A percentile compares a stretch with the other conserved stretches of the same genome.
These are phyloP conservation scores for Actinopyga echinites DNA, from an alignment of 53 echinoderm and acorn worm genomes.

Conservation along the genomic window DNA sequence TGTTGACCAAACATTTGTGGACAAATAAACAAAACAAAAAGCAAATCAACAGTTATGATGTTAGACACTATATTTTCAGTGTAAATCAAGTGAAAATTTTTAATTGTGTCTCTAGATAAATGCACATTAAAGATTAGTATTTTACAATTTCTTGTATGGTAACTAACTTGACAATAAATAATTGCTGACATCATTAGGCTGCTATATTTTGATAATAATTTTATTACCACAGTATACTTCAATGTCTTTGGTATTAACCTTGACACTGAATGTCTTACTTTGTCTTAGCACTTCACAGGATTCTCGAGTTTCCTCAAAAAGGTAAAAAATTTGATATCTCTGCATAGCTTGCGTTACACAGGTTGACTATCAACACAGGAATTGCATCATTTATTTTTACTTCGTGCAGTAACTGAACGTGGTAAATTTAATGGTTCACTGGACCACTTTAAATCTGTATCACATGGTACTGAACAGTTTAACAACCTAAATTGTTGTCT, in stretches of 20 bases:
- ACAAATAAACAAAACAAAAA: too few relatives aligned
- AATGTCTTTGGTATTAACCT: neutral
- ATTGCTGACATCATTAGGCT: neutral
- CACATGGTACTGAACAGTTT: slow-evolving; percentile 4
- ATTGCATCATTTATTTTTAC: neutral
- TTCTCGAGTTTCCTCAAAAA: neutral
- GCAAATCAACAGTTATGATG: too few relatives aligned
- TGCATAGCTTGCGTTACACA: neutral
- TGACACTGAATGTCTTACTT: neutral
- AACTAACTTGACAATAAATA: neutral
- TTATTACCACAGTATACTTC: neutral
- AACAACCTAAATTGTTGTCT: neutral
- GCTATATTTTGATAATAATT: neutral
- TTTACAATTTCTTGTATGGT: neutral
- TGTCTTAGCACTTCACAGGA: neutral
- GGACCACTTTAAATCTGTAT: neutral
- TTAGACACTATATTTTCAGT: too few relatives aligned
- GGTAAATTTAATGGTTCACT: neutral
- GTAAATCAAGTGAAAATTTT: too few relatives aligned
- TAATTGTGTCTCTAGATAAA: too few relatives aligned
- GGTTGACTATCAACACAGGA: neutral
- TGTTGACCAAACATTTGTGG: too few relatives aligned
- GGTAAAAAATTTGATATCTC: neutral
- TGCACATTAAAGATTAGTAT: neutral
- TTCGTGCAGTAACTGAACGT: neutral